Percentiles rank a stretch among this genome's conserved stretches.
Conservation (phyloP, 2,113 vertebrate genomes). For the Trematomus loennbergii region DNA sequence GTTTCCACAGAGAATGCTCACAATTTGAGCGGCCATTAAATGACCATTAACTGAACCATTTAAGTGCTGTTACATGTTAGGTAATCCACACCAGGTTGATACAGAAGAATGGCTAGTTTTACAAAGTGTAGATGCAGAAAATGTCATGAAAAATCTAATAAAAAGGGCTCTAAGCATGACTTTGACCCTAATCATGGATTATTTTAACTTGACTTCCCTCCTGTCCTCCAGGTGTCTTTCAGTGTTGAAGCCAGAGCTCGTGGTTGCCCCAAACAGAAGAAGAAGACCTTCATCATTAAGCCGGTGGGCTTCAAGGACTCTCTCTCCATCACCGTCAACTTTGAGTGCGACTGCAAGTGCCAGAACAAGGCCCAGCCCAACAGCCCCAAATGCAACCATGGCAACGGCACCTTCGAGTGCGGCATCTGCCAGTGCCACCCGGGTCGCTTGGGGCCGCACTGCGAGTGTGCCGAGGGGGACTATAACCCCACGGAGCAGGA, state of each 20-base stretch:
- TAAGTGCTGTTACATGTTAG: conserved; percentile 33
- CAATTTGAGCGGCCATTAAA: neutral
- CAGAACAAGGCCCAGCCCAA: conserved; percentile 80
- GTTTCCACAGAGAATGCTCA: conserved; percentile 26
- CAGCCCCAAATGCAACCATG: conserved; percentile 87
- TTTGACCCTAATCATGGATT: neutral
- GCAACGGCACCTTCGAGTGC: conserved; percentile 94
- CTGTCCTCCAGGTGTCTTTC: conserved; percentile 90
- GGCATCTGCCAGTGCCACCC: conserved; percentile 92
- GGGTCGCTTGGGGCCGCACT: conserved; percentile 90
- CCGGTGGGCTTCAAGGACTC: conserved; percentile 96
- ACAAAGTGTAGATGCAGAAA: neutral
- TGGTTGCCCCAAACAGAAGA: conserved; percentile 88
- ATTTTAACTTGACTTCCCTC: neutral
- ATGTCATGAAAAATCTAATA: neutral
- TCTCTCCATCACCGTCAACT: conserved; percentile 88
- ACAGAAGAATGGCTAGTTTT: neutral
- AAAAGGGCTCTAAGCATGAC: neutral
- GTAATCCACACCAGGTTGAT: neutral
- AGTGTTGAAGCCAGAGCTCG: conserved; percentile 92
- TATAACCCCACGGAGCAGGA: conserved; percentile 90
- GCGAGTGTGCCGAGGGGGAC: conserved; percentile 95
- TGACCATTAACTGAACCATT: neutral
- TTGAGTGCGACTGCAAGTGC: conserved; percentile 91
- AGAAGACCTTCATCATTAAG: conserved; percentile 95